These are phyloP conservation scores for Bufo bufo DNA, from an alignment of 2,113 vertebrate species.

Conservation along the genomic window DNA sequence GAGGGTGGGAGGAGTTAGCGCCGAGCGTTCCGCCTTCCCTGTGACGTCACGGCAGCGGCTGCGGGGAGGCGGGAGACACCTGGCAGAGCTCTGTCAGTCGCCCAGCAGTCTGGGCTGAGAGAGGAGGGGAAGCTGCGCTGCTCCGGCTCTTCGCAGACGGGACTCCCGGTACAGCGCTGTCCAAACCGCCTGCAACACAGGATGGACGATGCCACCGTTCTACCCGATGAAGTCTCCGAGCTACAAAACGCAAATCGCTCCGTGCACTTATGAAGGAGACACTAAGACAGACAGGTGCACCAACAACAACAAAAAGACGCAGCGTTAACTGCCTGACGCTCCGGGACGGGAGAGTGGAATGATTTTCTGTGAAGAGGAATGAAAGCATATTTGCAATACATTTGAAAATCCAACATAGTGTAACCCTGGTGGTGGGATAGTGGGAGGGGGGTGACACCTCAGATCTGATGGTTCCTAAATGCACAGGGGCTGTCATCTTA, in stretches of 20 bases:
- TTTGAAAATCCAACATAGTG: background rate
- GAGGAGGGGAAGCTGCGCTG: background rate
- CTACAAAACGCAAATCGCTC: no score
- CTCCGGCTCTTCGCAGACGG: background rate
- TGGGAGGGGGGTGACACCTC: background rate
- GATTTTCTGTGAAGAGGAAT: background rate
- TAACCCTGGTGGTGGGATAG: background rate
- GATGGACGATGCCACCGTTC: slow-evolving; percentile 8
- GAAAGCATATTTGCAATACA: background rate
- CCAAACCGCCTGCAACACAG: background rate
- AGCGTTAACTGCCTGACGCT: slow-evolving; percentile 20
- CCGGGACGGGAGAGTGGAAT: background rate
- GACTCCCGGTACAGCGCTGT: background rate
- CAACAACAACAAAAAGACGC: background rate
- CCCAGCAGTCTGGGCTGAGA: slow-evolving; percentile 46
- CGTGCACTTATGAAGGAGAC: slow-evolving; percentile 3
- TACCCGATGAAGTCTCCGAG: background rate
- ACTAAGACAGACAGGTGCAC: background rate
- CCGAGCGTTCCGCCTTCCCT: background rate
- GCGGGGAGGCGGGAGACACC: slow-evolving; percentile 48
- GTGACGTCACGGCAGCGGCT: slow-evolving; percentile 21
- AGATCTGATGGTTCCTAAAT: background rate
- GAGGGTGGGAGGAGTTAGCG: background rate
- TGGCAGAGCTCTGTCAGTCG: slow-evolving; percentile 55
- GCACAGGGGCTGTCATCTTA: background rate